Evolutionary conservation across 2,113 vertebrate species (phyloP), one percentile per base, ranked within the genome.

Genomic region (Percina caprodes): DNA sequence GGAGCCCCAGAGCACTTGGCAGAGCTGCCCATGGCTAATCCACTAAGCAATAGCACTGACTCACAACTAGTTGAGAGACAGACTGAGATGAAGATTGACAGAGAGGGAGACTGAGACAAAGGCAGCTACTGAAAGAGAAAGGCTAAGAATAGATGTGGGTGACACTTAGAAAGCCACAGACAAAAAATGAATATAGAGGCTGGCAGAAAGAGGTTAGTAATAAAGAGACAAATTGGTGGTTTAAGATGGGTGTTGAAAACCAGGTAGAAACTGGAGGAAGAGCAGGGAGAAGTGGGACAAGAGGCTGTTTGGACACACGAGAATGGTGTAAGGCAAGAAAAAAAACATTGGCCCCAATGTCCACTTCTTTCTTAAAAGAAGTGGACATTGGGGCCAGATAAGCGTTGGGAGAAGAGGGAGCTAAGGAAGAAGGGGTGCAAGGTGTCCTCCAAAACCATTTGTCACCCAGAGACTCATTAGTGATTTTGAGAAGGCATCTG

Each of bases 401-500:
- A 88, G 58, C 8, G 62, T 75, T 70, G 68, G 73, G 24, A 48
- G 23, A 77, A 42, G 62, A 77, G 33, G 69, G 76, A 62, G 30
- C 66, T 62, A 67, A 81, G 80, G 69, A 84, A 86, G 58, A 45
- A 10, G 15, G 61, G 70, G 55, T 74, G 72, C 52, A 65, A 84
- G 87, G 77, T 87, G 72, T 89, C 75, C 81, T 89, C 86, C 68
- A 77, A 88, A 89, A 69, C 80, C 82, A 85, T 93, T 90, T 82
- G 78, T 91, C 88, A 91, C 77, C 82, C 69, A 58, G 72, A 85
- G 90, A 80, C 86, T 90, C 89, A 91, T 94, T 93, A 92, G 77
- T 74, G 77, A 74, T 86, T 90, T 45, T 62, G 70, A 84, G 85
- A 42, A 68, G 59, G 69, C 24, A 74, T 80, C 62, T 75, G 77